Evolutionary conservation across 2,888 invertebrate genomes (phyloP), one percentile per base, ranked within the genome.

Genomic region (Xylota segnis): DNA sequence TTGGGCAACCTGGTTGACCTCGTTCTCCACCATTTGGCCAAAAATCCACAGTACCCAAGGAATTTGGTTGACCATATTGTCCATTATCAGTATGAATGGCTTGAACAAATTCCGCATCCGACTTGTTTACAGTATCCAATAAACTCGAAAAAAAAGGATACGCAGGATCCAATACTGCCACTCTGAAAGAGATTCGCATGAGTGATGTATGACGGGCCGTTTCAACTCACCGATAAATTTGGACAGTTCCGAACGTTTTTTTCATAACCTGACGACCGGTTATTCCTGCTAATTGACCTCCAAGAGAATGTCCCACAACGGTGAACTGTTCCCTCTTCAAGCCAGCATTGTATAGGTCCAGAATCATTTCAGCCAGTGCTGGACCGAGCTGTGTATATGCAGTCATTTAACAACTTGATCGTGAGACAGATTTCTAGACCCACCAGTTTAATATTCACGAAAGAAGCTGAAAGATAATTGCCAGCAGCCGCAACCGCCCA

Each of bases 401-500:
- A 29, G 5, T 4, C n/a, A 10, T 32, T 32, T 10, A 29, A 1
- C 18, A 0, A 54, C 32, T 12, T 54, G 5, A 29, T 29, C 6
- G 6, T 54, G n/a, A 54, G 10, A 12, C 0, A 29, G 40, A 16
- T 0, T 7, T 2, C 5, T 6, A 0, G 23, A 27, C 56, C 54
- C 32, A 84, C 84, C 18, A 7, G 2, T 27, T 71, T 29, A 6
- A 70, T 56, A 52, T 84, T 84, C 16, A 2, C 9, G 4, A 71
- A 54, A 4, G 83, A 81, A 50, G 84, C 58, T 16, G 9, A 23
- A 6, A 75, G 12, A 50, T 84, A 84, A 9, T 66, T 52, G n/a
- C 45, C 68, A 2, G 18, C 47, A 10, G 82, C 82, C 29, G 88
- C 82, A 27, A 82, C 78, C 7, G 72, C 70, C 89, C 89, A 89